Evolutionary conservation across 2,797 vertebrate genomes (phyloP).

Genomic region (Hirundo rustica): DNA sequence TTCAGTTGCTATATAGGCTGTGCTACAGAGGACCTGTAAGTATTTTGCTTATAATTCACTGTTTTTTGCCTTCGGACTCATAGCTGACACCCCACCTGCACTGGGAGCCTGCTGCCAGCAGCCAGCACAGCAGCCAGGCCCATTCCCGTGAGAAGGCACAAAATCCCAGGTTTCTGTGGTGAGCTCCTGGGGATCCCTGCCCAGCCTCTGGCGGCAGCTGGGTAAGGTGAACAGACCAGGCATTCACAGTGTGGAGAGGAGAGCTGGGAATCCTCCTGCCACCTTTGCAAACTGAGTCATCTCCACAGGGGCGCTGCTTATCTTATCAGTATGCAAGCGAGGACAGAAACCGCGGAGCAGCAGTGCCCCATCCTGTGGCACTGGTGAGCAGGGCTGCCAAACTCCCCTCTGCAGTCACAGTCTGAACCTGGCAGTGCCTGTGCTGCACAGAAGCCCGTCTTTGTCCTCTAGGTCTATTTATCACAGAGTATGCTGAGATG

Average conservation of each 20-base stretch:
- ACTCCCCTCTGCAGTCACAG: neutral
- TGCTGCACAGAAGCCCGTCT: neutral
- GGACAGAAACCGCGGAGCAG: accelerated
- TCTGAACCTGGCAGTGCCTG: neutral
- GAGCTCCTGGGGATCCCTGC: neutral
- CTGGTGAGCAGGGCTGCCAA: neutral
- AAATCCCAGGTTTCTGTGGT: neutral
- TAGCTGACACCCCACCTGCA: neutral
- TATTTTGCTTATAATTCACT: neutral
- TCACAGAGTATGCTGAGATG: neutral
- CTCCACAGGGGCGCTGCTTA: neutral
- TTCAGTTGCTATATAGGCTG: neutral
- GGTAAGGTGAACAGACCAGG: neutral
- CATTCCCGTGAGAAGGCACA: neutral
- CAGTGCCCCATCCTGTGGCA: neutral
- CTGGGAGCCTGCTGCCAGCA: neutral
- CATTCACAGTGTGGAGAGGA: accelerated
- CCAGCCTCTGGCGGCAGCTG: neutral
- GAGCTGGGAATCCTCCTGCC: neutral
- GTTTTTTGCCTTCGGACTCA: neutral
- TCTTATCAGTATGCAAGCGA: neutral
- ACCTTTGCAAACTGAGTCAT: neutral
- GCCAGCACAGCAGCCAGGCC: neutral
- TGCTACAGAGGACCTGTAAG: neutral
- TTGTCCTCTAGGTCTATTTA: neutral